Evolutionary conservation across 2,888 invertebrate species (phyloP).

Genomic region (Diloba caeruleocephala): DNA sequence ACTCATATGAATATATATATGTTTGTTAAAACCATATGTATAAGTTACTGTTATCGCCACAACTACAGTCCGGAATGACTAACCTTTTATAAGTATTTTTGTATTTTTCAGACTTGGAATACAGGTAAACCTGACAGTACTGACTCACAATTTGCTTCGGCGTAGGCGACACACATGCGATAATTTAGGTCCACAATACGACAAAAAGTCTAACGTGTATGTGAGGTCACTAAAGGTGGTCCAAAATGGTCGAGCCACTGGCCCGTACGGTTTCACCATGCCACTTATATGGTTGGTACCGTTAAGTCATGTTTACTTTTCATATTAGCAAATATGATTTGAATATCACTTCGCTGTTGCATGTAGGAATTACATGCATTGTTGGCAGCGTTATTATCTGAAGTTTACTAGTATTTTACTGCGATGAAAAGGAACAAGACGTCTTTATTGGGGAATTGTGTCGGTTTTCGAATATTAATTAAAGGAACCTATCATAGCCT

Average conservation of each 20-base stretch:
- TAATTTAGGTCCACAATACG: slow-evolving; percentile 28
- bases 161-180: slow-evolving; percentile 21
- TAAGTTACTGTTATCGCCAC: neutral
- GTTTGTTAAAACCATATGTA: neutral
- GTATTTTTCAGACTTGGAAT: no score
- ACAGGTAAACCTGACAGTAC: slow-evolving; percentile 10
- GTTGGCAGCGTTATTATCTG: slow-evolving; percentile 24
- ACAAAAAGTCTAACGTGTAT: slow-evolving; percentile 42
- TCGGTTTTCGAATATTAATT: no score
- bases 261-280: slow-evolving; percentile 68
- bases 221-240: slow-evolving; percentile 43
- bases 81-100: slow-evolving; percentile 24
- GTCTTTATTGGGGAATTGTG: neutral
- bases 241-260: slow-evolving; percentile 63
- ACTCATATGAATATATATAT: neutral
- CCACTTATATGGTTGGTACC: slow-evolving; percentile 64
- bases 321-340: slow-evolving; percentile 59
- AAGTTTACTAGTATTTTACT: slow-evolving; percentile 20
- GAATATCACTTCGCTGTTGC: slow-evolving; percentile 38
- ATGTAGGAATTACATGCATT: slow-evolving; percentile 33
- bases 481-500: no score
- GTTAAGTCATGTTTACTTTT: slow-evolving; percentile 65
- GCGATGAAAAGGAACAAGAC: slow-evolving; percentile 19
- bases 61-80: slow-evolving; percentile 19
- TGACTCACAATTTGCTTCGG: slow-evolving; percentile 19